Evolutionary conservation across 2,888 invertebrate species (phyloP).

Genomic region (Aphodius granarius): DNA sequence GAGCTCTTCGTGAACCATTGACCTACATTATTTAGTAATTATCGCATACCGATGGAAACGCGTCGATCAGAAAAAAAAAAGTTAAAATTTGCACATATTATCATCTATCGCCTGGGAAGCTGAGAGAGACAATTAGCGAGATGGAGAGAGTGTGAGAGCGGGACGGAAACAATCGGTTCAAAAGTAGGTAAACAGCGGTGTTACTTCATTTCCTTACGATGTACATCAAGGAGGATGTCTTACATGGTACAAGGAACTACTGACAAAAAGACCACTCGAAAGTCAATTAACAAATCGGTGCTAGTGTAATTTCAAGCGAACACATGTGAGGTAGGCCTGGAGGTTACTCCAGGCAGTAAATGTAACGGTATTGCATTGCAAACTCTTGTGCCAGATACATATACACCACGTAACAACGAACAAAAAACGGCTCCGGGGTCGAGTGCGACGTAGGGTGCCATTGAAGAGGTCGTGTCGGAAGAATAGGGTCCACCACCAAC

Average conservation of each 20-base stretch:
- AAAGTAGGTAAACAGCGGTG: not conserved
- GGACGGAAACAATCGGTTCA: not conserved
- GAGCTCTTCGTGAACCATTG: not conserved
- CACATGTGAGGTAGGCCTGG: constrained; percentile 24
- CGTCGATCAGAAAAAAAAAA: not conserved
- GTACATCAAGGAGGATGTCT: not conserved
- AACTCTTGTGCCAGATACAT: not conserved
- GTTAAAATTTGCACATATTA: not conserved
- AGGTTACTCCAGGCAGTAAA: constrained; percentile 32
- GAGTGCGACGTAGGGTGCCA: constrained; percentile 21
- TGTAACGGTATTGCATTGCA: constrained; percentile 34
- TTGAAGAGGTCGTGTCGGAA: constrained; percentile 5
- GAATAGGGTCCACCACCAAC: constrained; percentile 15
- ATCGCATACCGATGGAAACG: not conserved
- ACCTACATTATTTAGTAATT: not conserved
- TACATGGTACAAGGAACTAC: not conserved
- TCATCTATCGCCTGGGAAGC: not conserved
- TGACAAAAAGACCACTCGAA: not conserved
- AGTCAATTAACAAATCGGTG: not conserved
- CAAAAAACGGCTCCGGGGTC: constrained; percentile 19
- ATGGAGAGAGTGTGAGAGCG: not conserved
- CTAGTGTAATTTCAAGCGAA: not conserved
- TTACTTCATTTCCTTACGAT: not conserved
- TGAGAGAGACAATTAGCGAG: not conserved
- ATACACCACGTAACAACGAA: constrained; percentile 22